A percentile compares a stretch with the other conserved stretches of the same genome.
Evolutionary conservation across 2,113 vertebrate genomes (phyloP).

Genomic region (Amia ocellicauda): DNA sequence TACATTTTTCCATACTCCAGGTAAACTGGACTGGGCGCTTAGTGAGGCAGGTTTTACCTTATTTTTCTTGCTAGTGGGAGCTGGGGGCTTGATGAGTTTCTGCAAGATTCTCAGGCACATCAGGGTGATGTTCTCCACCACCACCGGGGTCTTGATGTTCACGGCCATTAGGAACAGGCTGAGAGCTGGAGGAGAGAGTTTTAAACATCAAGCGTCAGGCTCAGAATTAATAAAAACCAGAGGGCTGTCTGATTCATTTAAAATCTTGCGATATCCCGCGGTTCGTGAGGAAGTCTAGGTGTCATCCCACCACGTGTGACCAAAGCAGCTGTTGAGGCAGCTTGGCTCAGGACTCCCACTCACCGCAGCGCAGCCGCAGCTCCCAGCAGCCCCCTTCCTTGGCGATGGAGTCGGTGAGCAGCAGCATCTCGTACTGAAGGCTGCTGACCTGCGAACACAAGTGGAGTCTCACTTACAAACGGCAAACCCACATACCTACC

Average conservation of each 20-base stretch:
- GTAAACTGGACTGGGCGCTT: neutral
- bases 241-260: too few relatives aligned
- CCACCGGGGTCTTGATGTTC: conserved; percentile 96
- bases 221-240: too few relatives aligned
- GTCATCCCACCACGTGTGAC: too few relatives aligned
- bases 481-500: neutral
- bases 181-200: conserved; percentile 67
- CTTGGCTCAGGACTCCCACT: conserved; percentile 37
- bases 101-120: conserved; percentile 97
- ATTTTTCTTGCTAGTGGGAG: conserved; percentile 98
- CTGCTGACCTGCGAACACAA: conserved; percentile 82
- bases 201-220: too few relatives aligned
- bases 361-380: conserved; percentile 89
- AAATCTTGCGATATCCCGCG: too few relatives aligned
- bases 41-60: conserved; percentile 68
- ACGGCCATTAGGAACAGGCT: conserved; percentile 97
- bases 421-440: conserved; percentile 95
- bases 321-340: neutral
- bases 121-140: conserved; percentile 98
- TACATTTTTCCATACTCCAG: too few relatives aligned
- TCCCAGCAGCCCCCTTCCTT: conserved; percentile 98
- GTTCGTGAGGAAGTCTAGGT: too few relatives aligned
- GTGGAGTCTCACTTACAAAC: neutral
- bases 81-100: conserved; percentile 93
- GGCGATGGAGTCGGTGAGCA: conserved; percentile 95